phyloP scores from a whole-genome alignment of 2,888 invertebrate genomes.

The Philereme vetulata region DNA sequence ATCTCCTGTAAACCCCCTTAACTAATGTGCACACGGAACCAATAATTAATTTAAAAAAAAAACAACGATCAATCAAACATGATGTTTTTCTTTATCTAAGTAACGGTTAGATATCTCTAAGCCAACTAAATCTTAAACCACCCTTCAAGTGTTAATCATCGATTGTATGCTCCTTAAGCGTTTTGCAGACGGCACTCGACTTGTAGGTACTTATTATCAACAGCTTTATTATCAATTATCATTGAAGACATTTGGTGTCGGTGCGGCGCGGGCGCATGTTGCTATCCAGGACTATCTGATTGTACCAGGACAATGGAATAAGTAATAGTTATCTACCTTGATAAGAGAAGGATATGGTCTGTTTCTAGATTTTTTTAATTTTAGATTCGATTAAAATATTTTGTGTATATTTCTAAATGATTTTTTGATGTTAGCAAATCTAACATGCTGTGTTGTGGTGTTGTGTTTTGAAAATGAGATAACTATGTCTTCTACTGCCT shows the following conservation, averaged over 20 bases:
- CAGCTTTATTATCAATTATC: conserved; percentile 37
- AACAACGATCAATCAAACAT: background rate
- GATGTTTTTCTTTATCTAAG: background rate
- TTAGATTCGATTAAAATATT: too few species aligned
- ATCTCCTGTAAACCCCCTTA: background rate
- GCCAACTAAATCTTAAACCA: background rate
- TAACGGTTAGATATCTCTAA: background rate
- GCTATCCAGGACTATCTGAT: conserved; percentile 2
- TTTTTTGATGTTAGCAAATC: too few species aligned
- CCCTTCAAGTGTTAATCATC: background rate
- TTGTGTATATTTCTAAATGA: too few species aligned
- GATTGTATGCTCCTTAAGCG: conserved; percentile 20
- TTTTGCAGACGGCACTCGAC: conserved; percentile 32
- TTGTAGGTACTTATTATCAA: conserved; percentile 31
- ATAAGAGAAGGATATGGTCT: too few species aligned
- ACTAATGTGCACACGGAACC: background rate
- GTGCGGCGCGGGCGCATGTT: conserved; percentile 14
- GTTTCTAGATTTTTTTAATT: too few species aligned
- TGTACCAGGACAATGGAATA: too few species aligned
- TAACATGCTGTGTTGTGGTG: too few species aligned
- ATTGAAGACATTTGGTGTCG: conserved; percentile 19
- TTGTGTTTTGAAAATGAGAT: too few species aligned
- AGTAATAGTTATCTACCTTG: too few species aligned
- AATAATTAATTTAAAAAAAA: background rate
- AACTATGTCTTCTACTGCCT: too few species aligned